Evolutionary conservation across 2,797 vertebrate species (phyloP).

Genomic region (Anguilla obscura): DNA sequence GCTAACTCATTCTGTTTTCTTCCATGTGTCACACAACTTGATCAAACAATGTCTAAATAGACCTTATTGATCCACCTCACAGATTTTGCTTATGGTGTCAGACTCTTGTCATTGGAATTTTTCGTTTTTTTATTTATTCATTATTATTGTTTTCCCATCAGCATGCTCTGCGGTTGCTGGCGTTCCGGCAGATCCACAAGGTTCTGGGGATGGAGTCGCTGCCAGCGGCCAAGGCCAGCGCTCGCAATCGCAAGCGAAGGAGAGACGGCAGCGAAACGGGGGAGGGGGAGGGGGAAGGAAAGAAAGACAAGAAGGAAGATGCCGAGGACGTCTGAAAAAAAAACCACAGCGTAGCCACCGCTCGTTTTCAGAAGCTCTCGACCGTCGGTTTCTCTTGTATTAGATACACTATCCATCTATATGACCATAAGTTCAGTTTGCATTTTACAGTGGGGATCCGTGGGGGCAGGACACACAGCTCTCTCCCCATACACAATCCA

Average conservation of each 20-base stretch:
- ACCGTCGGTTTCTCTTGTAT: slow-evolving; percentile 33
- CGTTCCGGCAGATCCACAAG: slow-evolving; percentile 78
- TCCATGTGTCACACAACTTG: background rate
- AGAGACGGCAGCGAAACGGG: slow-evolving; percentile 56
- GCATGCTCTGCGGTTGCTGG: slow-evolving; percentile 73
- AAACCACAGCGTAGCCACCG: accelerated
- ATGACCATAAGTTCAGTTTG: slow-evolving; percentile 37
- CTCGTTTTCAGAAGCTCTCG: background rate
- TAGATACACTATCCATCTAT: slow-evolving; percentile 13
- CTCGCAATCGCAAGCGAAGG: slow-evolving; percentile 71
- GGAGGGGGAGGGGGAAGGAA: slow-evolving; percentile 66
- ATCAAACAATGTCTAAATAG: background rate
- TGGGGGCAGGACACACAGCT: slow-evolving; percentile 40
- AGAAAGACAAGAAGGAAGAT: slow-evolving; percentile 67
- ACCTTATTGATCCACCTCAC: background rate
- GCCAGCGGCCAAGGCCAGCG: slow-evolving; percentile 59
- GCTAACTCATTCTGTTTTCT: background rate
- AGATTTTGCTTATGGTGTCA: background rate
- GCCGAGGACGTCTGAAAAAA: slow-evolving; percentile 51
- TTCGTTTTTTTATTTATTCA: background rate
- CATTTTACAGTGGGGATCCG: slow-evolving; percentile 49
- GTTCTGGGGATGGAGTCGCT: slow-evolving; percentile 75
- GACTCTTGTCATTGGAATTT: background rate
- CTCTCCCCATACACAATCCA: slow-evolving; percentile 32
- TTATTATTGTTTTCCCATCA: slow-evolving; percentile 45